Base-by-base conservation (phyloP, 2,113 vertebrate species). In the Rhodinocichla rosea region DNA sequence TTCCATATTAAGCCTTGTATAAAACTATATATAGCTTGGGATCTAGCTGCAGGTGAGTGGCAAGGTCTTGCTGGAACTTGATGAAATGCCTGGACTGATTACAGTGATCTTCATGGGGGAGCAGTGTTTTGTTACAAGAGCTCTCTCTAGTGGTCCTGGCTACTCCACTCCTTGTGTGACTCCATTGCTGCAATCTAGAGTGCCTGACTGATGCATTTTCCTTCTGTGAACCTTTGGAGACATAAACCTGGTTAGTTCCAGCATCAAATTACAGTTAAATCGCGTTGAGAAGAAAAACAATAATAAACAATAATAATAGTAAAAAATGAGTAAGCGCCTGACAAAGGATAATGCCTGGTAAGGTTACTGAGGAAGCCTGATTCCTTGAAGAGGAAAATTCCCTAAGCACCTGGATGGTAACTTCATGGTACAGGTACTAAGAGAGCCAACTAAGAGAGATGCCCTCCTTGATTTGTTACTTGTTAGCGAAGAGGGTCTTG, bases 81-180 rank as follows among this genome's bases (percentile, higher is more conserved):
- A 7, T 44, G 39, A 80, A 68, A 49, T 39, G n/a, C 71, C 49
- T 81, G 59, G 53, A 35, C 4, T 39, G 50, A 52, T 5, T 50
- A 47, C n/a, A 22, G 15, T 10, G 15, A 83, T 78, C 91, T 71
- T 90, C 87, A 28, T 70, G 76, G 83, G 82, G 91, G 80, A 82
- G 77, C 39, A 83, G 47, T 37, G 86, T 40, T 81, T 95, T 85
- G 90, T 93, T 90, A 78, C 37, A 4, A 95, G 92, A 96, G 91
- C 95, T 96, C 94, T 90, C 95, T 88, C 96, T 94, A 91, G 86
- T 68, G 95, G 85, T 90, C 67, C 50, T 68, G 73, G 55, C 69
- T 74, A 79, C 85, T 92, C 77, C 75, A 77, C 73, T 79, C 37
- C 4, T 33, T 2, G 7, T 42, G 39, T 45, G 42, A 32, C 47